Base-by-base conservation (phyloP, 2,113 vertebrate genomes). In the Grantiella picta region DNA sequence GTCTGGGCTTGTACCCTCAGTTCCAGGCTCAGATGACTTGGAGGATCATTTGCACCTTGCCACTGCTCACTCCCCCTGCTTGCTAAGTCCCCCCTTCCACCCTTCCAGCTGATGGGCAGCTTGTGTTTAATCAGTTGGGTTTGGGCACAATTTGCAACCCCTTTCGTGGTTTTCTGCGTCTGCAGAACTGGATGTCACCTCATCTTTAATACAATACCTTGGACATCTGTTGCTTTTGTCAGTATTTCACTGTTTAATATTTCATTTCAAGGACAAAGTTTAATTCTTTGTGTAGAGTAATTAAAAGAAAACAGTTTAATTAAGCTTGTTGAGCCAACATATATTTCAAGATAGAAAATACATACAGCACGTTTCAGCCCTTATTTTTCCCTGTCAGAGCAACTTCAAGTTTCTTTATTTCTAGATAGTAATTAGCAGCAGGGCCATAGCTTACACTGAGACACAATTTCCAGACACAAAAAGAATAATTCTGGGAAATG, bases 71-170 rank as follows among this genome's bases (percentile, higher is more conserved):
- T 27, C 7, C 5, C 28, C 8, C 36, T 25, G 24, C 25, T 36
- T 25, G 20, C 31, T 0, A 1, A 36, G 65, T 20, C 33, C 56
- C 21, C 36, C 14, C 3, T 36, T 17, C 25, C 12, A 38, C 23
- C 23, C 33, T 66, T n/a, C n/a, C 25, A 53, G 56, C 23, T 29
- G 35, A 24, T 25, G 53, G 29, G 38, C 27, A 42, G 5, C 33
- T 60, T 8, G 23, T 22, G 12, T 53, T 78, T 15, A 50, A 42
- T 12, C 19, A 4, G 18, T 15, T 36, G 47, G 49, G 12, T 27
- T 33, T 42, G 49, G 71, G 44, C 12, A 19, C 2, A 1, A 23
- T 13, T 4, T 60, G 15, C 8, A 42, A 54, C 3, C 2, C 50
- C 44, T 71, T 25, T 40, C 1, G 3, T 33, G 9, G 14, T 31